Conservation (phyloP, 1,140 invertebrate species). For the Trachymyrmex septentrionalis region DNA sequence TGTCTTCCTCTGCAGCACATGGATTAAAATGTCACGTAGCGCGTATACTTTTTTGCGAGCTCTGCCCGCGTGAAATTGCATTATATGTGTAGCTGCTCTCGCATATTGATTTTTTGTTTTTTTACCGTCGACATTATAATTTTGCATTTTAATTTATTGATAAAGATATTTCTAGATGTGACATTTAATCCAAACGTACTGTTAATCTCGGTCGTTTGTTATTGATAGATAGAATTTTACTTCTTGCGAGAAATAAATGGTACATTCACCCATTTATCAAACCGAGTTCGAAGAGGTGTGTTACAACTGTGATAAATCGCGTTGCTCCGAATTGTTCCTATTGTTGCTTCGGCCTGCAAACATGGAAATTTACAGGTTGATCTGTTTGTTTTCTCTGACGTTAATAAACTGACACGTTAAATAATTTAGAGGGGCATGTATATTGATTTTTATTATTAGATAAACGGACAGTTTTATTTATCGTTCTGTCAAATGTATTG, state of each 20-base stretch:
- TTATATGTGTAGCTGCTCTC: background rate
- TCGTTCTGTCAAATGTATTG: constrained; percentile 5
- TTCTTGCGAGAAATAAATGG: constrained; percentile 42
- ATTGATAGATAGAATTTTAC: constrained; percentile 46
- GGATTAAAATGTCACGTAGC: constrained; percentile 30
- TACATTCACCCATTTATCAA: constrained; percentile 35
- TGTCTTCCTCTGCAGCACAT: background rate
- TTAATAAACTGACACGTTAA: constrained; percentile 51
- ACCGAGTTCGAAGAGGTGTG: constrained; percentile 30
- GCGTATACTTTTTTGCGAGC: background rate
- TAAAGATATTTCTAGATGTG: background rate
- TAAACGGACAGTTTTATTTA: constrained; percentile 47
- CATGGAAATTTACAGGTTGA: constrained; percentile 52
- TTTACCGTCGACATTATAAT: background rate
- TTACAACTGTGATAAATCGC: constrained; percentile 49
- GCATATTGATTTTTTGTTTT: constrained; percentile 19
- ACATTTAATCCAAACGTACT: constrained; percentile 17
- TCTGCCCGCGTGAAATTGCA: background rate
- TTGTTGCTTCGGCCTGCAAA: constrained; percentile 32
- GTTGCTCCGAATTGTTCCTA: constrained; percentile 28
- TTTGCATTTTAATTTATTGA: constrained; percentile 8
- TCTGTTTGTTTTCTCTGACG: constrained; percentile 24
- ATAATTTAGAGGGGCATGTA: constrained; percentile 41
- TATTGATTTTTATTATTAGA: constrained; percentile 60
- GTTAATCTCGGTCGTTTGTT: constrained; percentile 34